Percentiles rank a stretch among this genome's conserved stretches.
Evolutionary conservation across 2,888 invertebrate genomes (phyloP).

Genomic region (Clivina fossor): DNA sequence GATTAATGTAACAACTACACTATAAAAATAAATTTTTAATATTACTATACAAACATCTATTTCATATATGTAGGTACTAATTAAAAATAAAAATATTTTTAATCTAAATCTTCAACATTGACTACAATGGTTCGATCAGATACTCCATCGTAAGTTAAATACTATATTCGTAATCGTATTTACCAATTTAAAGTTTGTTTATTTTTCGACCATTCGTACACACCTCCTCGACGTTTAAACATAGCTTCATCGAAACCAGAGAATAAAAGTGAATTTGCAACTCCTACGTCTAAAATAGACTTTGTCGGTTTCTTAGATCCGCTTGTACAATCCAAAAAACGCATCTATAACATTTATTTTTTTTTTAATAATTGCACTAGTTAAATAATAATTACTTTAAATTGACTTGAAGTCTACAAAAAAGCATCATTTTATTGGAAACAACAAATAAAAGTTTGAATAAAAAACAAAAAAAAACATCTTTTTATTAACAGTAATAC

Average conservation of each 20-base stretch:
- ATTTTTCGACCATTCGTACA: slow-evolving; percentile 56
- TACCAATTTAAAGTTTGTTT: slow-evolving; percentile 47
- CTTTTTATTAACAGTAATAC: no score
- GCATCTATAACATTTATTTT: slow-evolving; percentile 49
- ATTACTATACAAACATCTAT: no score
- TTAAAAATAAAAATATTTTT: no score
- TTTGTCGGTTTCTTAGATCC: slow-evolving; percentile 54
- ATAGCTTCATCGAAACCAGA: slow-evolving; percentile 57
- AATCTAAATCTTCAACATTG: no score
- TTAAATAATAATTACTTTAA: background rate
- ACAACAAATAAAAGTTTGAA: no score
- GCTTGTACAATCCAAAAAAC: slow-evolving; percentile 55
- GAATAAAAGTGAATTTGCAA: slow-evolving; percentile 51
- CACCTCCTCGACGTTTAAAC: slow-evolving; percentile 56
- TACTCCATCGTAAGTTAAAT: no score
- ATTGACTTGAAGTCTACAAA: background rate
- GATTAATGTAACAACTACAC: no score
- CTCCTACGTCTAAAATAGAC: slow-evolving; percentile 56
- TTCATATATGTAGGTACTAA: no score
- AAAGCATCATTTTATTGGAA: no score
- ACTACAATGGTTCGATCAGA: no score
- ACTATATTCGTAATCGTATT: background rate
- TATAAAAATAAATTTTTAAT: no score
- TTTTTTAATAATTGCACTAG: background rate
- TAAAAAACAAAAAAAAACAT: no score